A percentile compares a stretch with the other conserved stretches of the same genome.
phyloP scores from a whole-genome alignment of 2,888 invertebrate genomes.

The Agrotis ipsilon region DNA sequence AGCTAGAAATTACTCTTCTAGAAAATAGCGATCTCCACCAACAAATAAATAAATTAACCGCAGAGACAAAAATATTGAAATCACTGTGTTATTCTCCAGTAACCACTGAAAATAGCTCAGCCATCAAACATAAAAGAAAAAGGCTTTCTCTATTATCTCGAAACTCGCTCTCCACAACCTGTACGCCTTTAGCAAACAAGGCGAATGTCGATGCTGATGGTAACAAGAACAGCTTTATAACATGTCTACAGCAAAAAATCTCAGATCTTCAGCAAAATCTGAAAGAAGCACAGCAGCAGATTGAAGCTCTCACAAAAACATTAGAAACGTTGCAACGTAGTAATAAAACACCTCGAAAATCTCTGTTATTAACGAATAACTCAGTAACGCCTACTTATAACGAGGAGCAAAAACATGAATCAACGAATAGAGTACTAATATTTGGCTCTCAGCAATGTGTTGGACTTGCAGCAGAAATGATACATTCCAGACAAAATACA shows the following conservation, averaged over 20 bases:
- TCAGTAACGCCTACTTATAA: not conserved
- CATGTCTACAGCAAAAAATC: not conserved
- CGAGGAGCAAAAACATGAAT: no score
- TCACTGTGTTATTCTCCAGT: not conserved
- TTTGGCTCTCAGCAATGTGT: no score
- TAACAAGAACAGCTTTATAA: not conserved
- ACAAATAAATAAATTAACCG: not conserved
- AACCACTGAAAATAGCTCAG: not conserved
- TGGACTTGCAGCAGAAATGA: no score
- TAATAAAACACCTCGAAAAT: not conserved
- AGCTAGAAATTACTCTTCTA: no score
- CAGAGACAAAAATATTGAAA: not conserved
- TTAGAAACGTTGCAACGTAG: not conserved
- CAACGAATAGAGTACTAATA: no score
- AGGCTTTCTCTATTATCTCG: not conserved
- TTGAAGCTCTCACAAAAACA: not conserved
- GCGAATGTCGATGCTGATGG: not conserved
- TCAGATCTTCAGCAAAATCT: not conserved
- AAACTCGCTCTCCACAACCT: not conserved
- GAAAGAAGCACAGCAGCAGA: conserved; percentile 7
- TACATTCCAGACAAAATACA: no score
- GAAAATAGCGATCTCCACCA: not conserved
- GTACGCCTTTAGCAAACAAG: not conserved
- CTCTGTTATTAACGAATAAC: not conserved
- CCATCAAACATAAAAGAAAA: no score